These are phyloP conservation scores for Sinocyclocheilus anophthalmus DNA, from an alignment of 2,113 vertebrate species.

Conservation along the genomic window DNA sequence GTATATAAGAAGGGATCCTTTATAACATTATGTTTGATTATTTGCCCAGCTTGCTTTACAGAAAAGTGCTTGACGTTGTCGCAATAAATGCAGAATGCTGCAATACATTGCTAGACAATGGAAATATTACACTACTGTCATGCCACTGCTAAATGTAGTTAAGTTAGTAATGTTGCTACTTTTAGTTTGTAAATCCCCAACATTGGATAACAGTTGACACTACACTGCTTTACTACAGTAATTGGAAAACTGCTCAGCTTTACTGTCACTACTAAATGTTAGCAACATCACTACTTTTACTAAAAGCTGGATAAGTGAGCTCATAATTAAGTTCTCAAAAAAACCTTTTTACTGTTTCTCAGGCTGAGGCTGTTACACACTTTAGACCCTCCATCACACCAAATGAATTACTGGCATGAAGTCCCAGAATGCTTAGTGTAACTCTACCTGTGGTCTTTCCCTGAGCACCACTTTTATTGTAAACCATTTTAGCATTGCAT, in stretches of 20 bases:
- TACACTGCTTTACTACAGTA: background rate
- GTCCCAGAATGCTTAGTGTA: constrained; percentile 49
- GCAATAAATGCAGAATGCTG: background rate
- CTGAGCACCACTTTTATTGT: constrained; percentile 44
- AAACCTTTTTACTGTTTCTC: background rate
- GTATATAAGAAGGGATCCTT: background rate
- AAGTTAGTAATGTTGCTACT: constrained; percentile 19
- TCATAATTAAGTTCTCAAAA: background rate
- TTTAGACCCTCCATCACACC: constrained; percentile 40
- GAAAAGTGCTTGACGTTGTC: background rate
- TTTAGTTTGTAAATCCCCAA: constrained; percentile 16
- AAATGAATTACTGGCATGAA: constrained; percentile 41
- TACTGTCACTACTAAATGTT: background rate
- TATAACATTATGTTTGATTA: background rate
- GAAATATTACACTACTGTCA: background rate
- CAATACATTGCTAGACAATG: background rate
- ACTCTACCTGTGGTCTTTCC: constrained; percentile 55
- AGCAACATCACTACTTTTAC: background rate
- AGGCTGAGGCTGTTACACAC: background rate
- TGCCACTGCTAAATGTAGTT: background rate
- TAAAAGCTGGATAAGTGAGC: background rate
- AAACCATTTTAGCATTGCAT: constrained; percentile 53
- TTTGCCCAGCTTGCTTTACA: background rate
- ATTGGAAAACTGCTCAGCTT: too few relatives aligned
- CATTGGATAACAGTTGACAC: background rate